Percentiles rank a stretch among this genome's conserved stretches.
These are phyloP conservation scores for Cheilosia scutellata DNA, from an alignment of 2,888 invertebrate species.

Conservation along the genomic window DNA sequence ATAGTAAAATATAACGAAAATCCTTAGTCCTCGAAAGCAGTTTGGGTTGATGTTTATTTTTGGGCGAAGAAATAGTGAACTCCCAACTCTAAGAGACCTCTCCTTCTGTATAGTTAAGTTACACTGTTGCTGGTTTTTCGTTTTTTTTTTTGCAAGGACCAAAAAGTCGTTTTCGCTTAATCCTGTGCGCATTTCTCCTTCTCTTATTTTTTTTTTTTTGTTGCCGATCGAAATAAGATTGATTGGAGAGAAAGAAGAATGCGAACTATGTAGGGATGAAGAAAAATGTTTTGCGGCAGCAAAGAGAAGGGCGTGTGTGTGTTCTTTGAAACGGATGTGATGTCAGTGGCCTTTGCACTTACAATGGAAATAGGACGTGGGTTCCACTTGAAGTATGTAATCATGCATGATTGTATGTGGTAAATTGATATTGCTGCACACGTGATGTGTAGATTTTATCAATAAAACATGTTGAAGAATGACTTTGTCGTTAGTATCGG, in stretches of 20 bases:
- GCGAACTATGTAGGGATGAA: slow-evolving; percentile 8
- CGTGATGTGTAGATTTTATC: slow-evolving; percentile 39
- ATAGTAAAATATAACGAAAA: slow-evolving; percentile 32
- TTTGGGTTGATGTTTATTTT: slow-evolving; percentile 36
- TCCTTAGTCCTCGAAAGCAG: slow-evolving; percentile 31
- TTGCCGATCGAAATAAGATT: slow-evolving; percentile 67
- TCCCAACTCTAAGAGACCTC: background rate
- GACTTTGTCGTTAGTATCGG: slow-evolving; percentile 10
- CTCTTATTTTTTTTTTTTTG: slow-evolving; percentile 26
- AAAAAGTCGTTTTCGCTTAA: slow-evolving; percentile 68
- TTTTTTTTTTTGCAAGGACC: slow-evolving; percentile 52
- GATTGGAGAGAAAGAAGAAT: slow-evolving; percentile 52
- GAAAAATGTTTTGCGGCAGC: slow-evolving; percentile 31
- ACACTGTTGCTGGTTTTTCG: slow-evolving; percentile 37
- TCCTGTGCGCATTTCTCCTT: slow-evolving; percentile 51
- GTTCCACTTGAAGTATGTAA: slow-evolving; percentile 34
- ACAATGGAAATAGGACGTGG: slow-evolving; percentile 42
- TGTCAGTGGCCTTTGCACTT: slow-evolving; percentile 70
- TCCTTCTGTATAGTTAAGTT: slow-evolving; percentile 6
- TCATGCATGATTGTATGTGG: slow-evolving; percentile 55
- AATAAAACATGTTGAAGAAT: slow-evolving; percentile 47
- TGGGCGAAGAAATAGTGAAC: slow-evolving; percentile 26
- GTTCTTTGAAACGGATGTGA: slow-evolving; percentile 35
- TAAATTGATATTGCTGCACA: slow-evolving; percentile 66
- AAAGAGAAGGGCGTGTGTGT: slow-evolving; percentile 15